These are phyloP conservation scores for Hypotaenidia philippensis DNA, from an alignment of 2,797 vertebrate genomes.

Conservation along the genomic window DNA sequence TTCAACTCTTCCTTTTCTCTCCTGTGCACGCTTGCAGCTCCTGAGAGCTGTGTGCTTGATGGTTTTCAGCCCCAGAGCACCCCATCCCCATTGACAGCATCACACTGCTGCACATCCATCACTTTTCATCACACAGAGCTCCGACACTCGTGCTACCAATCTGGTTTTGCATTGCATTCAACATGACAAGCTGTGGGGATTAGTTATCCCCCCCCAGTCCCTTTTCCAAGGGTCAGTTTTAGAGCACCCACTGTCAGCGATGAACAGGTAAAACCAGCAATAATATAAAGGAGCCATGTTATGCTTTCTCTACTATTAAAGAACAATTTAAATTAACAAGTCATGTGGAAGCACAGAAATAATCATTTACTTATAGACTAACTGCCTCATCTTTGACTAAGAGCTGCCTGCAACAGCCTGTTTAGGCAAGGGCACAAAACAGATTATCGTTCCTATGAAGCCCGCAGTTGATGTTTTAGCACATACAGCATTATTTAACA, in stretches of 20 bases:
- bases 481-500: background rate
- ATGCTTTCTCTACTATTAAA: background rate
- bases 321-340: background rate
- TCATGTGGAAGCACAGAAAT: background rate
- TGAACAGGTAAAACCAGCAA: background rate
- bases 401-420: background rate
- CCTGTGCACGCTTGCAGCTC: background rate
- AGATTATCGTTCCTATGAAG: background rate
- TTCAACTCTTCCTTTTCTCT: background rate
- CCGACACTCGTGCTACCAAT: background rate
- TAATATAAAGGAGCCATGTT: background rate
- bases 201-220: background rate
- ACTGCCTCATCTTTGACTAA: background rate
- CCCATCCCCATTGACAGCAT: background rate
- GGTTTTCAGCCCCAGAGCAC: background rate
- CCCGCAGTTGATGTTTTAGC: rapidly evolving
- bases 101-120: background rate
- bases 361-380: background rate
- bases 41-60: background rate
- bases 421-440: background rate
- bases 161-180: background rate
- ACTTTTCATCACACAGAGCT: background rate
- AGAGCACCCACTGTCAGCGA: background rate
- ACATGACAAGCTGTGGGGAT: background rate
- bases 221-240: background rate